Conservation (phyloP, 2,888 invertebrate species). For the Trachelus tabidus region DNA sequence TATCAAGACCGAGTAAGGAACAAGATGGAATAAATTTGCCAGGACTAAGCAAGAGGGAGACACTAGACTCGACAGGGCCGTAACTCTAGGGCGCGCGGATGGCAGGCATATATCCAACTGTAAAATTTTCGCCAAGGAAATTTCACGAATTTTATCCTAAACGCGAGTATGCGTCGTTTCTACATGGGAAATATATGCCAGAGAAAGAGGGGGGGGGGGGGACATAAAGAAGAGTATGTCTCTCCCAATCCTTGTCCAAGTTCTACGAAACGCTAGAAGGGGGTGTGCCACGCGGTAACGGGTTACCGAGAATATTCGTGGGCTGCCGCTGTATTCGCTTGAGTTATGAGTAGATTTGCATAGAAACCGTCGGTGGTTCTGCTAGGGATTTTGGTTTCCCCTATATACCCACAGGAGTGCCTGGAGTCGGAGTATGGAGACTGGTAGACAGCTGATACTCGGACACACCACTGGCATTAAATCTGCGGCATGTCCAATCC, state of each 20-base stretch:
- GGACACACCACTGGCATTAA: constrained; percentile 43
- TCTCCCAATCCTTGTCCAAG: too few relatives aligned
- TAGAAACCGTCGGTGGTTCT: constrained; percentile 47
- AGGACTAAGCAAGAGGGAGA: too few relatives aligned
- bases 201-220: constrained; percentile 5
- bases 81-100: constrained; percentile 12
- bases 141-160: constrained; percentile 13
- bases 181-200: not conserved
- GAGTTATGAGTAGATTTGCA: constrained; percentile 58
- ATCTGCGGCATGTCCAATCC: constrained; percentile 31
- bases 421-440: constrained; percentile 17
- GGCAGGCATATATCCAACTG: too few relatives aligned
- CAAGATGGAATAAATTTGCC: too few relatives aligned
- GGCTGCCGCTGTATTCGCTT: constrained; percentile 32
- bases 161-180: too few relatives aligned
- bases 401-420: constrained; percentile 6
- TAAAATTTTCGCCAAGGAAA: constrained; percentile 5
- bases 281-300: too few relatives aligned
- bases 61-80: constrained; percentile 8
- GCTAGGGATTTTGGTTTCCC: constrained; percentile 14
- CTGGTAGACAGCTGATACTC: constrained; percentile 49
- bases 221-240: not conserved
- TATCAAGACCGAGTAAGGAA: too few relatives aligned
- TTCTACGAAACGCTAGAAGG: too few relatives aligned
- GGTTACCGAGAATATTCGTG: not conserved